Evolutionary conservation across 1,140 invertebrate genomes (phyloP).

Genomic region (Saxidomus purpurata): DNA sequence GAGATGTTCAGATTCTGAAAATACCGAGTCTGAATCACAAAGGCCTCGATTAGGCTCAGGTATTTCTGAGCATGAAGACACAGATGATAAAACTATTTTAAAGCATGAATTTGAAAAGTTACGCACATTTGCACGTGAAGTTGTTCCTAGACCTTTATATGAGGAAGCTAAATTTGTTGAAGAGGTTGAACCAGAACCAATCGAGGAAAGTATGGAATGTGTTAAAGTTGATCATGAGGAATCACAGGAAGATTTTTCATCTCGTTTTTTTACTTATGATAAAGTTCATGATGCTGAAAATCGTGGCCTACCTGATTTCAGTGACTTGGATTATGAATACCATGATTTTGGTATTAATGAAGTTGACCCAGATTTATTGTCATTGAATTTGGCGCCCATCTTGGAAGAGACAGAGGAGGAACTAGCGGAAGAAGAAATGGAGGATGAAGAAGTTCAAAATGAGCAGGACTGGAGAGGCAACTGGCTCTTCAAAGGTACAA

Average conservation of each 20-base stretch:
- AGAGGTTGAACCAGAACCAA: constrained; percentile 62
- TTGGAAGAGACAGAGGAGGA: constrained; percentile 82
- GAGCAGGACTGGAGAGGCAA: constrained; percentile 75
- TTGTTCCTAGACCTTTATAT: constrained; percentile 69
- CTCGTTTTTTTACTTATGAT: constrained; percentile 74
- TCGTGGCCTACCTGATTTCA: constrained; percentile 76
- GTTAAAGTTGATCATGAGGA: constrained; percentile 71
- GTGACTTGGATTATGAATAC: constrained; percentile 75
- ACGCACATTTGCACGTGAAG: constrained; percentile 75
- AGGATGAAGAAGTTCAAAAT: constrained; percentile 59
- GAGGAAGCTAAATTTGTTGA: constrained; percentile 70
- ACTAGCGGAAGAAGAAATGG: constrained; percentile 73
- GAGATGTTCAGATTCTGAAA: constrained; percentile 18
- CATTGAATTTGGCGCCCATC: constrained; percentile 84
- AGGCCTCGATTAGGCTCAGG: constrained; percentile 21
- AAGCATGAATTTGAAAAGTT: constrained; percentile 79
- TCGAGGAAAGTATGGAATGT: constrained; percentile 72
- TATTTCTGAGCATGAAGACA: constrained; percentile 28
- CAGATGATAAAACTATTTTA: constrained; percentile 54
- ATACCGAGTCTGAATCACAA: background rate
- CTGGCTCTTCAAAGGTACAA: constrained; percentile 80
- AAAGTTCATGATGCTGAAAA: constrained; percentile 71
- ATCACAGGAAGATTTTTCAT: constrained; percentile 72
- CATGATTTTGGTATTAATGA: constrained; percentile 78
- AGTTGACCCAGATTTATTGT: constrained; percentile 81